Evolutionary conservation across 1,140 invertebrate genomes (phyloP), one percentile per base, ranked within the genome.

Genomic region (Charaxes varanes): DNA sequence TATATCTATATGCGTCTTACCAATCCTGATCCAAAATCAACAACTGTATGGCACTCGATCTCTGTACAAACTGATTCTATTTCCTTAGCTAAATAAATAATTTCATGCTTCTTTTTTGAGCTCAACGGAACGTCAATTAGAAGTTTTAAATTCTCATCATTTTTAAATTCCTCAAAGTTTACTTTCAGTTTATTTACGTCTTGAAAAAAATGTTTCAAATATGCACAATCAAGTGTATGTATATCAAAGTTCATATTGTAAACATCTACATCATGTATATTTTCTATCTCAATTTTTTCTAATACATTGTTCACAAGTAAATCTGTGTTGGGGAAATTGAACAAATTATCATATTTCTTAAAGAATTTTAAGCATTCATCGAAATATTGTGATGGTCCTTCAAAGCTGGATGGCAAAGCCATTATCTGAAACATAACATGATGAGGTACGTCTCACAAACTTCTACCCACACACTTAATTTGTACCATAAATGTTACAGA

Each of bases 1-100:
- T n/a, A 34, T 15, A 23, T 27, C 11, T 31, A 36, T 31, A 2
- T 38, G 4, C 21, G 4, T 15, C 76, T 68, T 52, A 83, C 79
- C 81, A 94, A 78, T 17, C 94, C 94, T 22, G 91, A 88, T n/a
- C 94, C 94, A 54, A 95, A 86, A 83, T 95, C 94, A 3, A 95
- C 79, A 24, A 94, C 84, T n/a, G 87, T 78, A 41, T 84, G 56
- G 52, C 89, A 85, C 5, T 78, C 64, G 11, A 45, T 47, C 1
- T 83, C 45, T 24, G 67, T 37, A 51, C 90, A 92, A 21, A 89
- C 59, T 6, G 72, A 37, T 34, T 87, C 62, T 17, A 93, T 86
- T 41, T 90, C 72, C 16, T 86, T 61, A 3, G 89, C 85, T 11
- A 93, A 72, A 46, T 86, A 65, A 6, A 86, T 37, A 38, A 93